Percentiles rank a stretch among this genome's conserved stretches.
Evolutionary conservation across 2,888 invertebrate species (phyloP).

Genomic region (Rhingia rostrata): DNA sequence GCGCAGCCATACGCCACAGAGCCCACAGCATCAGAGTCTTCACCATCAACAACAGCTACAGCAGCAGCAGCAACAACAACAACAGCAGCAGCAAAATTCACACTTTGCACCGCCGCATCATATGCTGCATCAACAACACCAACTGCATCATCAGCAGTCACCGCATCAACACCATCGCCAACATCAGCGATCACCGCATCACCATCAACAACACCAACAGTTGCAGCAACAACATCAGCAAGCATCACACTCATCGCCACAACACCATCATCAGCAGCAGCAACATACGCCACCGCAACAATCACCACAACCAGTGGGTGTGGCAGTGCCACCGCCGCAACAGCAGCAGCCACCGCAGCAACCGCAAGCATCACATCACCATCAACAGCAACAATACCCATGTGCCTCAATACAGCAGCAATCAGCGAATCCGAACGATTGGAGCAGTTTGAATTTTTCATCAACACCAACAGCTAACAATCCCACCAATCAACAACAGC

Average conservation of each 20-base stretch:
- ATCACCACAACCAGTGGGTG: constrained; percentile 68
- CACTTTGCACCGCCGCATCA: constrained; percentile 77
- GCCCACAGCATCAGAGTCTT: constrained; percentile 78
- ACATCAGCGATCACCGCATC: constrained; percentile 80
- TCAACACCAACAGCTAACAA: constrained; percentile 65
- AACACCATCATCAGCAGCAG: constrained; percentile 69
- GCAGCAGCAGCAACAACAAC: constrained; percentile 79
- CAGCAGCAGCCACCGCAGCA: constrained; percentile 72
- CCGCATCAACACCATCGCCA: constrained; percentile 78
- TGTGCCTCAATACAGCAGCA: constrained; percentile 76
- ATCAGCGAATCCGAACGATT: constrained; percentile 76
- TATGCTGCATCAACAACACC: constrained; percentile 79
- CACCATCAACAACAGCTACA: constrained; percentile 79
- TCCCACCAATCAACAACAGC: constrained; percentile 75
- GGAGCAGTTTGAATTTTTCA: constrained; percentile 76
- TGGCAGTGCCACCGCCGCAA: constrained; percentile 53
- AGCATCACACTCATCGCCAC: constrained; percentile 76
- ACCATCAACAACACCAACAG: constrained; percentile 78
- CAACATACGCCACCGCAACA: constrained; percentile 57
- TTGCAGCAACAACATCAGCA: constrained; percentile 78
- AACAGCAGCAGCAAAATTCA: constrained; percentile 77
- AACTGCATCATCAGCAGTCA: constrained; percentile 77
- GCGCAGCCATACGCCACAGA: constrained; percentile 78
- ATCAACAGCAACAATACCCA: constrained; percentile 76
- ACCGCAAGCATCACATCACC: constrained; percentile 75